Evolutionary conservation across 2,113 vertebrate species (phyloP), one percentile per base, ranked within the genome.

Genomic region (Forbesichthys papilliferus): DNA sequence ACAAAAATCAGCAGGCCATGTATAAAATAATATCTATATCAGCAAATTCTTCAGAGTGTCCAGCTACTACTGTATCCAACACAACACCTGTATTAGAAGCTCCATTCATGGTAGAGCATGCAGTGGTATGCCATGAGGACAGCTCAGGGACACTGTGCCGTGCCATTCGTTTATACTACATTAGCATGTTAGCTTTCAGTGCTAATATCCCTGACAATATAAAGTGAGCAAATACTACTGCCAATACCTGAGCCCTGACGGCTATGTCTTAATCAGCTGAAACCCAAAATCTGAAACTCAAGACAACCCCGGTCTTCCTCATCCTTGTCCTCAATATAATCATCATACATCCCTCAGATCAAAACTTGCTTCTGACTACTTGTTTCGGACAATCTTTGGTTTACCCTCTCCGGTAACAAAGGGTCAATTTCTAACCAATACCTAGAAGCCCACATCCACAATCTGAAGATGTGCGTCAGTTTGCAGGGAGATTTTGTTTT

Each of bases 1-100:
- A 99, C 98, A 97, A 98, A 94, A 97, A 96, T 97, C 96, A 98
- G 96, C 96, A 98, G 96, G 96, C 96, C 96, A 96, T 97, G 95
- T 99, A 98, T 95, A 98, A 99, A 96, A 96, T 94, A 97, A 98
- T 96, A 92, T 93, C 94, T 95, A 95, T 93, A 91, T 93, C 96
- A 97, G 95, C 95, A 96, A 98, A 94, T 95, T 98, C 92, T 95
- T 83, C 93, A 94, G 95, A 95, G 95, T 95, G 93, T 94, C 95
- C 95, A 94, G 92, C 94, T 96, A 95, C 94, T 90, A 94, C 94
- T 93, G 93, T 93, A 94, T 94, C 95, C 95, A 93, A 94, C 95
- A 94, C 94, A 94, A 96, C 94, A 94, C 93, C 94, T 93, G 88
- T 88, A 81, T 88, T 81, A 94, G 95, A 94, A 92, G 95, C 94